These are phyloP conservation scores for Dicyema japonicum DNA, from an alignment of 1,140 invertebrate species.

Conservation along the genomic window DNA sequence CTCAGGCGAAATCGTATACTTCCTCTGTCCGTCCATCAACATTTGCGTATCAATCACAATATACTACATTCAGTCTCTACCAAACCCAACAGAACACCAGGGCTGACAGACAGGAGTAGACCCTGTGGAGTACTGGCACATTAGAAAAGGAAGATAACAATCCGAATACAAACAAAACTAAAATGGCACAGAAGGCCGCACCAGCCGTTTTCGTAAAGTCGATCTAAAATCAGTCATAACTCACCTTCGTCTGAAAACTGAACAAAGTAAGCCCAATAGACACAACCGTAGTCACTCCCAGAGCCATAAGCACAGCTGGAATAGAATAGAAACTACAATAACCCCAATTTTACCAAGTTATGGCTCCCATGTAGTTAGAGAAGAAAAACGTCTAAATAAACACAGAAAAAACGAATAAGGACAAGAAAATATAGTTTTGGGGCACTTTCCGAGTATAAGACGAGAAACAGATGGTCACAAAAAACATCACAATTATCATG, in stretches of 20 bases:
- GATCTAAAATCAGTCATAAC: too few species aligned
- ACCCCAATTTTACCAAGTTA: conserved; percentile 3
- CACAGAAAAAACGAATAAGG: conserved; percentile 29
- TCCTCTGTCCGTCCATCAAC: conserved; percentile 63
- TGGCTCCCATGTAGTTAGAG: conserved; percentile 1
- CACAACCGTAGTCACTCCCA: conserved; percentile 41
- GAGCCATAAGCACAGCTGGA: conserved; percentile 34
- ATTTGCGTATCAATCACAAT: conserved; percentile 67
- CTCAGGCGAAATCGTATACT: conserved; percentile 58
- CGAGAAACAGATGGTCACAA: conserved; percentile 54
- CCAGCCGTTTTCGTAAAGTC: conserved; percentile 53
- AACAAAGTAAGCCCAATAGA: conserved; percentile 51
- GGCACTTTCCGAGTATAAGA: conserved; percentile 44
- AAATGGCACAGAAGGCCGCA: conserved; percentile 34
- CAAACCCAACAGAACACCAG: conserved; percentile 33
- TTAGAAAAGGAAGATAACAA: conserved; percentile 38
- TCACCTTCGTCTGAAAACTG: conserved; percentile 54
- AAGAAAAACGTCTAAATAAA: background rate
- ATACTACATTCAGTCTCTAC: conserved; percentile 22
- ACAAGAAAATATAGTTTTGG: conserved; percentile 53
- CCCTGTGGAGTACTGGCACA: conserved; percentile 24
- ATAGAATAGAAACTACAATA: conserved; percentile 7
- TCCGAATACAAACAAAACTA: conserved; percentile 48
- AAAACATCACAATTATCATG: conserved; percentile 32
- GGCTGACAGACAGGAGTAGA: conserved; percentile 42